A percentile compares a stretch with the other conserved stretches of the same genome.
phyloP scores from a whole-genome alignment of 2,113 vertebrate species.

The Apaloderma vittatum region DNA sequence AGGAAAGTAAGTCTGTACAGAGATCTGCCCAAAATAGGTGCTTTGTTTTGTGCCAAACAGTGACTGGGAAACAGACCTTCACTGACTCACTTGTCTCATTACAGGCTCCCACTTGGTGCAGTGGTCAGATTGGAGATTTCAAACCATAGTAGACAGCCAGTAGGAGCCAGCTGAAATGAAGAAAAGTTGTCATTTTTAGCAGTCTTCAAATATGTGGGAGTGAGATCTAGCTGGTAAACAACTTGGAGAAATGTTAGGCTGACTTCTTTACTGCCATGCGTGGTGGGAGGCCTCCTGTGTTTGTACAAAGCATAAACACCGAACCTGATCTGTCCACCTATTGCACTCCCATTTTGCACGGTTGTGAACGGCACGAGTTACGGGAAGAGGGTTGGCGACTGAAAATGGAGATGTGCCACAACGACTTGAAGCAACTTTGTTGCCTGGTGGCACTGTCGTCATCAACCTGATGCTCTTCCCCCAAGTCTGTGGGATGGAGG shows the following conservation, averaged over 20 bases:
- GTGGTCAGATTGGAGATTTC: neutral
- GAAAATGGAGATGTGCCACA: neutral
- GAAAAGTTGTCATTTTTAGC: neutral
- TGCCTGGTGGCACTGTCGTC: neutral
- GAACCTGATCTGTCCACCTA: neutral
- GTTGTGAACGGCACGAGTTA: accelerated
- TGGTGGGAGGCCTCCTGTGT: neutral
- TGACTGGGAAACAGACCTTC: neutral
- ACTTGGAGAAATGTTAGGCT: neutral
- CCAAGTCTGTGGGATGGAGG: neutral
- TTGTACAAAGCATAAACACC: neutral
- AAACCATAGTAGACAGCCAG: neutral
- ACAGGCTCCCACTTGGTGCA: neutral
- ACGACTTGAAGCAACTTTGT: accelerated
- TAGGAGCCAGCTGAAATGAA: neutral
- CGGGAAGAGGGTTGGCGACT: accelerated
- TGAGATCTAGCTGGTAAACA: conserved; percentile 4
- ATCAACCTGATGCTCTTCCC: neutral
- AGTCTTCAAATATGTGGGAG: neutral
- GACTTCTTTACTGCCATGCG: neutral
- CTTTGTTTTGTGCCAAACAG: neutral
- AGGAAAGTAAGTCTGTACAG: neutral
- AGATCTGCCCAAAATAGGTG: neutral
- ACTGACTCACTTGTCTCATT: neutral
- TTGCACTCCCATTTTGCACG: neutral